Evolutionary conservation across 2,888 invertebrate genomes (phyloP).

Genomic region (Agrilus mali): DNA sequence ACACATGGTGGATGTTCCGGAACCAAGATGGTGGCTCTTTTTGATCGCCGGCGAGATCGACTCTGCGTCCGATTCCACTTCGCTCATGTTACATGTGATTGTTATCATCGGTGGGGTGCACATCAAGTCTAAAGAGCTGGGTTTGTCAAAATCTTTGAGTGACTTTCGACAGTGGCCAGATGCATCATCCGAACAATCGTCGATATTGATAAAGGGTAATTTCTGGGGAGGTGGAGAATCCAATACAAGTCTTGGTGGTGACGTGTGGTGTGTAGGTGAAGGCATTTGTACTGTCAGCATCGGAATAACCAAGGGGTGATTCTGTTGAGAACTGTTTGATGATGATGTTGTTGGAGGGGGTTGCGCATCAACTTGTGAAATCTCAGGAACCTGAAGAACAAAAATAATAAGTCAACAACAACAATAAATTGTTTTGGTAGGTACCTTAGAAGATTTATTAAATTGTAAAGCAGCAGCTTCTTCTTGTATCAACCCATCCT

Average conservation of each 20-base stretch:
- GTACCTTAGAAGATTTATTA: conserved; percentile 9
- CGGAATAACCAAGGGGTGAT: conserved; percentile 48
- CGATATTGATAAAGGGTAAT: conserved; percentile 23
- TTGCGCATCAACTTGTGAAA: background rate
- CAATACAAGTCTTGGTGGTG: conserved; percentile 35
- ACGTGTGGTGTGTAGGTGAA: conserved; percentile 48
- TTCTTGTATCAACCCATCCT: conserved; percentile 33
- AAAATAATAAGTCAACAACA: too few relatives aligned
- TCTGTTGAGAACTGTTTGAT: conserved; percentile 14
- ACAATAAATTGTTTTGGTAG: conserved; percentile 9
- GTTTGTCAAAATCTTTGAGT: conserved; percentile 49
- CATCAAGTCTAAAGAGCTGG: conserved; percentile 46
- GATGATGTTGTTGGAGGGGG: conserved; percentile 36
- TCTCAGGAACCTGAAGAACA: too few relatives aligned
- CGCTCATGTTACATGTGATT: conserved; percentile 63
- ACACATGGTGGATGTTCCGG: conserved; percentile 48
- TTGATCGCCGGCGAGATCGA: conserved; percentile 47
- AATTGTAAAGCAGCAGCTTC: conserved; percentile 32
- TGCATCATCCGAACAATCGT: conserved; percentile 17
- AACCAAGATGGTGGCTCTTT: conserved; percentile 31
- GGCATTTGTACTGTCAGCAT: conserved; percentile 53
- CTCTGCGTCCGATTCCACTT: conserved; percentile 61
- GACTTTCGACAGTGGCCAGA: conserved; percentile 33
- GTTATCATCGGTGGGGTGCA: conserved; percentile 57
- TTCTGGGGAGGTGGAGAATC: conserved; percentile 46